Conservation (phyloP, 2,888 invertebrate genomes). For the Melanotus villosus region DNA sequence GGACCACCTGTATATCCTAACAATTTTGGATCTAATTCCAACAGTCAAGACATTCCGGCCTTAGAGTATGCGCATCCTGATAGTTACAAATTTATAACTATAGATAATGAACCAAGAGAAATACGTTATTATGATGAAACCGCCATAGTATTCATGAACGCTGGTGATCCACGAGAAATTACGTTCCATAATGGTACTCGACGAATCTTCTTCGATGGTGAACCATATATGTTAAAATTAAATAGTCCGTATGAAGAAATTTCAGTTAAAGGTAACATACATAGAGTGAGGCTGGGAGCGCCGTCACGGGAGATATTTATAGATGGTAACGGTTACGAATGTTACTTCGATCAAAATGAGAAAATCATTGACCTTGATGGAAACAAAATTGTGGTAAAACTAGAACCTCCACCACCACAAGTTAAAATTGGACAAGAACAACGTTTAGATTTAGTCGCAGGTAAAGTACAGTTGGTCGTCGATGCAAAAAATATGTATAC, state of each 20-base stretch:
- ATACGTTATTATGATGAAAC: constrained; percentile 90
- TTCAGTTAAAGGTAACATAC: constrained; percentile 79
- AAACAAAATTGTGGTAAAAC: constrained; percentile 81
- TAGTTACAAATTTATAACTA: constrained; percentile 84
- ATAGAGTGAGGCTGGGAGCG: constrained; percentile 89
- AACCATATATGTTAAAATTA: constrained; percentile 74
- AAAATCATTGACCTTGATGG: constrained; percentile 86
- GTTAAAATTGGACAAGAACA: constrained; percentile 89
- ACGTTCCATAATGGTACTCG: constrained; percentile 86
- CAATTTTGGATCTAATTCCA: constrained; percentile 14
- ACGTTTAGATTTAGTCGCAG: constrained; percentile 86
- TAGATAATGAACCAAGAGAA: constrained; percentile 85
- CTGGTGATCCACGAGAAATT: constrained; percentile 89
- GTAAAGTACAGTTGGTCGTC: constrained; percentile 87
- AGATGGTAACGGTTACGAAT: constrained; percentile 91
- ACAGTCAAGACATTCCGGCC: constrained; percentile 51
- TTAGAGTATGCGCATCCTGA: constrained; percentile 76
- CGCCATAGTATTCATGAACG: constrained; percentile 87
- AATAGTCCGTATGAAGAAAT: constrained; percentile 83
- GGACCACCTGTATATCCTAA: constrained; percentile 39
- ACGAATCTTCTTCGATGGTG: constrained; percentile 82
- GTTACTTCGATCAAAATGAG: constrained; percentile 92
- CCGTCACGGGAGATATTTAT: constrained; percentile 93
- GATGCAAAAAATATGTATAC: constrained; percentile 85
- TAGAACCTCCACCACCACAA: constrained; percentile 94